Evolutionary conservation across 2,113 vertebrate species (phyloP).

Genomic region (Amazona guildingii): DNA sequence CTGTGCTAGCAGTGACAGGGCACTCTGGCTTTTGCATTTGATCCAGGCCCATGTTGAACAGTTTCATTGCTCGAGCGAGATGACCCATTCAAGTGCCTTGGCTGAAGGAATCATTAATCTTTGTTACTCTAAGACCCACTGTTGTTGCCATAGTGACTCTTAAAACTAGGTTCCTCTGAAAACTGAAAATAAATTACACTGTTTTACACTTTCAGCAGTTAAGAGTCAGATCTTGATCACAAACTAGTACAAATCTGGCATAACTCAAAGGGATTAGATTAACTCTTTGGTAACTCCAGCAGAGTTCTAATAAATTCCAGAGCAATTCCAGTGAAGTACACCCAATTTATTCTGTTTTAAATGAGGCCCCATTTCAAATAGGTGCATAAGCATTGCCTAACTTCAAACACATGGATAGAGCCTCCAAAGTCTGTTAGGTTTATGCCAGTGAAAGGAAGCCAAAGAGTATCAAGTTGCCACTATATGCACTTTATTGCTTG

Average conservation of each 20-base stretch:
- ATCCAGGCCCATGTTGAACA: not conserved
- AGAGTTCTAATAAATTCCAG: conserved; percentile 23
- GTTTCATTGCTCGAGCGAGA: not conserved
- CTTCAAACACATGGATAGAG: conserved; percentile 11
- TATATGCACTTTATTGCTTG: not conserved
- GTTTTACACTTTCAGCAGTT: not conserved
- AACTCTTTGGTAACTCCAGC: not conserved
- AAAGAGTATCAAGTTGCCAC: not conserved
- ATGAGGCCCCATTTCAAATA: not conserved
- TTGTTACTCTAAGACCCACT: not conserved
- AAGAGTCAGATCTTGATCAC: not conserved
- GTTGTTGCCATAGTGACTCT: not conserved
- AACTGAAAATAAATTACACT: not conserved
- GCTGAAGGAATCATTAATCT: not conserved
- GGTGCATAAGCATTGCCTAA: conserved; percentile 5
- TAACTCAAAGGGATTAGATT: not conserved
- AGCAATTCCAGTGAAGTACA: not conserved
- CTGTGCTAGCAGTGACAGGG: not conserved
- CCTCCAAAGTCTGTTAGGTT: not conserved
- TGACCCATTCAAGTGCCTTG: not conserved
- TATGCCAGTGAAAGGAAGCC: not conserved
- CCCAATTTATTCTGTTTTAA: not conserved
- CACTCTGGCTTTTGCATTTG: rapidly evolving
- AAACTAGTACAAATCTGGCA: not conserved
- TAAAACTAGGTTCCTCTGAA: not conserved